These are phyloP conservation scores for Ophioderma brevispina DNA, from an alignment of 35 echinoderm and acorn worm species.

Conservation along the genomic window DNA sequence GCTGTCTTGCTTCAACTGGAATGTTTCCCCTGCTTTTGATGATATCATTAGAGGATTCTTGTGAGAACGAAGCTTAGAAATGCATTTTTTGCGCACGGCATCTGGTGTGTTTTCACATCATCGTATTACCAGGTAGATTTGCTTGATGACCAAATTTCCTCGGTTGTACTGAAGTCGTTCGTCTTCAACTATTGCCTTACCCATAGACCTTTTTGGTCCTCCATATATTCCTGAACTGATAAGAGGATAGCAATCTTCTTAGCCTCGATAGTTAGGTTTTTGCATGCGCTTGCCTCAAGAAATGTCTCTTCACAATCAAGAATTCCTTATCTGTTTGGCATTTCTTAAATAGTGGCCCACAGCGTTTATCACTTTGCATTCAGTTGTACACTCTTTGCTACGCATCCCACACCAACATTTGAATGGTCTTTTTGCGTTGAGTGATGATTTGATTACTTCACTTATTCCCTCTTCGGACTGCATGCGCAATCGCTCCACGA, in stretches of 20 bases:
- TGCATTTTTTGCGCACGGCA: neutral
- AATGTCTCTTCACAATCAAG: neutral
- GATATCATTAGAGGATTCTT: no score
- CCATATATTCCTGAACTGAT: slow-evolving; percentile 39
- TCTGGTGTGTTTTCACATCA: neutral
- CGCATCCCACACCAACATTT: neutral
- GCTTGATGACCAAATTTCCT: neutral
- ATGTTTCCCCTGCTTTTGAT: no score
- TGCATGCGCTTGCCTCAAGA: neutral
- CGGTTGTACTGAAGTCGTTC: no score
- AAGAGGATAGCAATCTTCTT: neutral
- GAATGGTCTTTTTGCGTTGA: neutral
- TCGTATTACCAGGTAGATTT: neutral
- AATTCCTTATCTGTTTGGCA: neutral
- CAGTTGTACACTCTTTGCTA: neutral
- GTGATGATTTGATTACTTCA: neutral
- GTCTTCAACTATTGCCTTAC: neutral
- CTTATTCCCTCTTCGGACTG: neutral
- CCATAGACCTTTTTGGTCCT: neutral
- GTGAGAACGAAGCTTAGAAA: no score
- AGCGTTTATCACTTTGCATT: slow-evolving; percentile 32
- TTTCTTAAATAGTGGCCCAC: slow-evolving; percentile 1
- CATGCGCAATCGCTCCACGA: neutral
- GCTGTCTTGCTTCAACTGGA: no score
- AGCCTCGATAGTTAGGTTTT: neutral